Conservation (phyloP, 2,888 invertebrate species). For the Actias luna region DNA sequence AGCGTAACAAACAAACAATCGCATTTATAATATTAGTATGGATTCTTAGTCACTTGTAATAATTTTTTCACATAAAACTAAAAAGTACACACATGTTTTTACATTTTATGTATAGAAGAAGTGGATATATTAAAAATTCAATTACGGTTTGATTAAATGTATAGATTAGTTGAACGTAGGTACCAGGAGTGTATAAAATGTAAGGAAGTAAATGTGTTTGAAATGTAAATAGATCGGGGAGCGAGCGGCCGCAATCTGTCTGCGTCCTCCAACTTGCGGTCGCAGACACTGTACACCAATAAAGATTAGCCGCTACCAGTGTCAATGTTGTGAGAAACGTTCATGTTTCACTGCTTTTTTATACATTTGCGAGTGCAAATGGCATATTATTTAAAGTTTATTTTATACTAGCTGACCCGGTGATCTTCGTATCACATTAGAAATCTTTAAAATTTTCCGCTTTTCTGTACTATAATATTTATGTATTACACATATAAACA, state of each 20-base stretch:
- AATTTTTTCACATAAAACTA: too few species aligned
- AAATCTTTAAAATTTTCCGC: too few species aligned
- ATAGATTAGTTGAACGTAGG: constrained; percentile 23
- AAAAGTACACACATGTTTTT: too few species aligned
- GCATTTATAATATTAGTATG: too few species aligned
- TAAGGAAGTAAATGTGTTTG: constrained; percentile 17
- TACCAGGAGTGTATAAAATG: constrained; percentile 39
- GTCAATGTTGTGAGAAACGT: neutral
- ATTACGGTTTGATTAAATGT: neutral
- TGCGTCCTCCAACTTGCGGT: constrained; percentile 34
- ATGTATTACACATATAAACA: too few species aligned
- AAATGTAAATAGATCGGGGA: constrained; percentile 4
- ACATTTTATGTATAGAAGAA: too few species aligned
- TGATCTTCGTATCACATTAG: too few species aligned
- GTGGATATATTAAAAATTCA: too few species aligned
- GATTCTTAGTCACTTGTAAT: too few species aligned
- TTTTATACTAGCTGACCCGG: too few species aligned
- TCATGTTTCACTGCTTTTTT: neutral
- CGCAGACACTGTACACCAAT: constrained; percentile 35
- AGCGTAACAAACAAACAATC: too few species aligned
- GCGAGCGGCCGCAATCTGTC: constrained; percentile 40
- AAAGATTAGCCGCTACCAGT: constrained; percentile 39
- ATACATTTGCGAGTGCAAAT: neutral
- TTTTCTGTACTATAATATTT: too few species aligned
- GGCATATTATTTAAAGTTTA: neutral